Base-by-base conservation (phyloP, 1,140 invertebrate species). In the Euwallacea similis region DNA sequence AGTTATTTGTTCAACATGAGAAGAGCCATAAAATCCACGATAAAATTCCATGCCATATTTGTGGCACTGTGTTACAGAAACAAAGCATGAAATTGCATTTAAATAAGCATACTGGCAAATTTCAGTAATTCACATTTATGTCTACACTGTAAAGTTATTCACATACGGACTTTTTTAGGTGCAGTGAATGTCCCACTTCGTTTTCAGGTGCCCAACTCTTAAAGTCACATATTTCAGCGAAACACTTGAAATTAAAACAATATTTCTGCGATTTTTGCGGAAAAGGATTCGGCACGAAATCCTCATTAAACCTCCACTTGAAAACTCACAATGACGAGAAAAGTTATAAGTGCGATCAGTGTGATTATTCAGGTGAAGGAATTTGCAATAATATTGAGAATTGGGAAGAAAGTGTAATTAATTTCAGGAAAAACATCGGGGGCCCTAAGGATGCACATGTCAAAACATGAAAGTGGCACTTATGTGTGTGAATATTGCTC, bases 291-390 rank as follows among this genome's bases (percentile, higher is more conserved):
- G 84, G 84, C n/a, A 82, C 84, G 0, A 74, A 81, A 68, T 84
- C 84, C 41, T 83, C 85, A 8, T 68, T 94, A 46, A 89, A 87
- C 71, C 83, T 92, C 0, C 93, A 94, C 73, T 87, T 90, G 77
- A 83, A 91, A 44, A 91, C 88, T 13, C 92, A 94, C 75, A 93
- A 87, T 2, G 87, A 89, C 56, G 87, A 88, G 69, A 78, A 88
- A 41, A 86, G 88, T 0, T 89, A 88, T 73, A 77, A 80, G 10
- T 88, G 88, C 74, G 77, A 83, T 7, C 79, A 85, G 7, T 89
- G 87, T 70, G 80, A 81, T 0, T 86, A 86, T 74, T 42, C 81
- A 47, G 76, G 73, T 8, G 47, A 75, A 54, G 76, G 4, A 33
- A 33, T 33, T 1, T 33, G 21, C 75, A 47, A 3, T 64, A 33